Evolutionary conservation across 2,797 vertebrate genomes (phyloP), one percentile per base, ranked within the genome.

Genomic region (Sebastiscus albofasciatus): DNA sequence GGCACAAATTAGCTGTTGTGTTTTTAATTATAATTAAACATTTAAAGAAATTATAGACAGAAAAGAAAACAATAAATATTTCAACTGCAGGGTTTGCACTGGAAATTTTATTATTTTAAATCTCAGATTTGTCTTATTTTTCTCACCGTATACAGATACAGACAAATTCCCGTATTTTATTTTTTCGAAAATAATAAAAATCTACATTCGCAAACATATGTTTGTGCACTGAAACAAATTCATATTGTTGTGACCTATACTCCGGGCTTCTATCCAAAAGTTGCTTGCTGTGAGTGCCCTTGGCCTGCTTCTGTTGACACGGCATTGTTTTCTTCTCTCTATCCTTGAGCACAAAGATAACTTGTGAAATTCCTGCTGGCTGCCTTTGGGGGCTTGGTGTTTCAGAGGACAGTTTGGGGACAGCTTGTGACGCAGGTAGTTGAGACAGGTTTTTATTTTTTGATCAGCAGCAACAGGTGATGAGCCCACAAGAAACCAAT

Each of bases 271-370:
- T 52, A 2, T 74, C 67, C 67, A 83, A 65, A 76, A 18, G 33
- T 16, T 52, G 27, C 59, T 67, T 61, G 71, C 65, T 69, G 73
- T 2, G 9, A 66, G 46, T 88, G 72, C 59, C 70, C 81, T 87
- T 85, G 52, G 55, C 20, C 56, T 54, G 61, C 46, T 79, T 72
- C 80, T 81, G 77, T 86, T 90, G 86, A 89, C 74, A 84, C 52
- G 68, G 42, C 74, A 90, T 91, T 88, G 87, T 84, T 88, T 89
- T 83, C 81, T 89, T 90, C 72, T 69, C 33, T 91, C 77, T 90
- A 86, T 89, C 89, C 87, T 90, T 92, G 86, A 86, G 86, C 76
- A 91, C 85, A 93, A 93, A 93, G 93, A 93, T 93, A 94, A 92
- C 90, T 90, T 92, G 93, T 90, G 85, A 93, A 92, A 92, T 92